These are phyloP conservation scores for Acleris laterana DNA, from an alignment of 2,888 invertebrate genomes.

Conservation along the genomic window DNA sequence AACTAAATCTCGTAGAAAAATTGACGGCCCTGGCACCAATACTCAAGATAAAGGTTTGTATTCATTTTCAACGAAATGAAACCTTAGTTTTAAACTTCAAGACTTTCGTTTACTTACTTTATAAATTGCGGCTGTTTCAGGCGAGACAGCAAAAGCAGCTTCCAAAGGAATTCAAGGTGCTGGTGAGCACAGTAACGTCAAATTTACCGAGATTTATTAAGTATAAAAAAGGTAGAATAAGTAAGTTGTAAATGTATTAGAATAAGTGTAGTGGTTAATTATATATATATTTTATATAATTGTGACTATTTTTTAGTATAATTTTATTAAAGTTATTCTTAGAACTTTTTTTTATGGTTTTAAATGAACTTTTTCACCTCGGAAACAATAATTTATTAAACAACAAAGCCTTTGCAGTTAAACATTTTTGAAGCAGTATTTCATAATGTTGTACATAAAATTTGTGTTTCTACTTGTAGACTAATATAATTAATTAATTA, in stretches of 20 bases:
- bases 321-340: slow-evolving; percentile 27
- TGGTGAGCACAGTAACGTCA: slow-evolving; percentile 88
- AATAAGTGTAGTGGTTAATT: slow-evolving; percentile 14
- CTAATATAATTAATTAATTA: slow-evolving; percentile 17
- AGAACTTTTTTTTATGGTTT: slow-evolving; percentile 15
- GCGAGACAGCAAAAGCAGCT: slow-evolving; percentile 86
- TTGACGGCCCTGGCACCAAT: slow-evolving; percentile 83
- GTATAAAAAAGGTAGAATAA: slow-evolving; percentile 84
- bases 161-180: slow-evolving; percentile 87
- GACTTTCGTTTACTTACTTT: slow-evolving; percentile 5
- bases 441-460: slow-evolving; percentile 13
- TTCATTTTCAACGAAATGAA: background rate
- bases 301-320: slow-evolving; percentile 9
- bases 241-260: slow-evolving; percentile 53
- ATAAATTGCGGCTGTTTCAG: slow-evolving; percentile 65
- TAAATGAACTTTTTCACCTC: slow-evolving; percentile 27
- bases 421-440: slow-evolving; percentile 10
- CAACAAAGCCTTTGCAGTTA: slow-evolving; percentile 53
- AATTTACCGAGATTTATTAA: slow-evolving; percentile 89
- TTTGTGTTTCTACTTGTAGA: slow-evolving; percentile 11
- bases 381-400: slow-evolving; percentile 61
- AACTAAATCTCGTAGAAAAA: slow-evolving; percentile 86
- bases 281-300: slow-evolving; percentile 37
- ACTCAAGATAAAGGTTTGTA: slow-evolving; percentile 87
- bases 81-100: slow-evolving; percentile 5